A percentile compares a stretch with the other conserved stretches of the same genome.
Conservation (phyloP, 2,797 vertebrate genomes). For the Sylvilagus floridanus region DNA sequence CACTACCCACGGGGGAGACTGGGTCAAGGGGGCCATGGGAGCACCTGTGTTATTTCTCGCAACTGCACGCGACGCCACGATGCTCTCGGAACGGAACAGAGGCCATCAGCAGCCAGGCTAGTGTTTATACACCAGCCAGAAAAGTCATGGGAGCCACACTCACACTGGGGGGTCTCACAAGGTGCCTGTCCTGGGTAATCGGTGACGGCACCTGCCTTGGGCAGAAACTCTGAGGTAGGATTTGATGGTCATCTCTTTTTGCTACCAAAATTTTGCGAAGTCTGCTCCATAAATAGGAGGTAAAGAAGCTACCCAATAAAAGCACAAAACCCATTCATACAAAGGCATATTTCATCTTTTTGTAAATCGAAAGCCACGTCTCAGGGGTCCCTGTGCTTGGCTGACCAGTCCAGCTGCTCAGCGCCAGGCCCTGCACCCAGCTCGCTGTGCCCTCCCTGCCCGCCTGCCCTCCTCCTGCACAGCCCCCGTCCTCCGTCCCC, state of each 20-base stretch:
- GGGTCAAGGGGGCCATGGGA: not conserved
- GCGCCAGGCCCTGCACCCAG: no score
- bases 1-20: not conserved
- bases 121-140: not conserved
- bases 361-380: not conserved
- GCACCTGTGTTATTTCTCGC: not conserved
- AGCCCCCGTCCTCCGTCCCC: no score
- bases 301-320: not conserved
- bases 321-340: not conserved
- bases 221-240: not conserved
- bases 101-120: not conserved
- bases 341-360: not conserved
- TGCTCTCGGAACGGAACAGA: not conserved
- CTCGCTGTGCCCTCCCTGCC: no score
- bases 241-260: not conserved
- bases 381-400: not conserved
- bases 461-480: no score
- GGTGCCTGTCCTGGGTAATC: not conserved
- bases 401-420: not conserved
- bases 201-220: not conserved
- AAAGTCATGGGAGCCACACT: not conserved
- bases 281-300: constrained; percentile 15
- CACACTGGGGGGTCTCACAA: not conserved
- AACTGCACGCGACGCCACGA: not conserved
- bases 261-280: not conserved